phyloP scores from a whole-genome alignment of 2,888 invertebrate species.

The Tipula vernalis region DNA sequence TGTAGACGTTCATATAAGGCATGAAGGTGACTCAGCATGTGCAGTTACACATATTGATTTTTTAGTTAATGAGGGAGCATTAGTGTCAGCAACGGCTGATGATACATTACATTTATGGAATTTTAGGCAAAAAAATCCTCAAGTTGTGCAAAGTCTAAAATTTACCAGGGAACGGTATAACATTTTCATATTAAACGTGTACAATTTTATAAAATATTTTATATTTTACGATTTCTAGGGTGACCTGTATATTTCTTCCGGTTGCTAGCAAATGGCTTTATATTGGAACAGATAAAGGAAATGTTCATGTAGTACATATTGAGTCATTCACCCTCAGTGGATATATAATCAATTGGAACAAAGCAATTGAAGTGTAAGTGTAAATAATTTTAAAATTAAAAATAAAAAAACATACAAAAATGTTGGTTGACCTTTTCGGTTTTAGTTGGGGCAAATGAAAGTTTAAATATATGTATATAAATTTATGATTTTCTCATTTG shows the following conservation, averaged over 20 bases:
- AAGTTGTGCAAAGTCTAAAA: constrained; percentile 92
- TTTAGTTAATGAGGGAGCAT: constrained; percentile 92
- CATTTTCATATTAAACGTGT: not conserved
- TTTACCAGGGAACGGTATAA: constrained; percentile 89
- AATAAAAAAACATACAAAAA: not conserved
- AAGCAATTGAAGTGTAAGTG: constrained; percentile 98
- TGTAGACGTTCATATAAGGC: constrained; percentile 88
- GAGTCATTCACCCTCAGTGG: constrained; percentile 93
- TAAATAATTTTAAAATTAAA: not conserved
- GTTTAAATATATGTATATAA: not conserved
- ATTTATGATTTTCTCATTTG: not conserved
- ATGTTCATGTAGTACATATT: constrained; percentile 94
- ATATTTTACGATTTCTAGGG: constrained; percentile 43
- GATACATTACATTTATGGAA: constrained; percentile 97
- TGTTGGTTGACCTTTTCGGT: not conserved
- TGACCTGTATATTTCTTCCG: constrained; percentile 89
- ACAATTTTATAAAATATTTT: not conserved
- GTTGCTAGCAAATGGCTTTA: constrained; percentile 98
- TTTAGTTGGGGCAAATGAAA: not conserved
- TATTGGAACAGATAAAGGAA: constrained; percentile 95
- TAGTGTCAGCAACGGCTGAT: constrained; percentile 91
- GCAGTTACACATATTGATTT: constrained; percentile 82
- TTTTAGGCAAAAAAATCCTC: constrained; percentile 86
- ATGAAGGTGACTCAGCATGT: constrained; percentile 48
- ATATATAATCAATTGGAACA: constrained; percentile 99